Evolutionary conservation across 2,888 invertebrate genomes (phyloP).

Genomic region (Philopedon plagiatum): DNA sequence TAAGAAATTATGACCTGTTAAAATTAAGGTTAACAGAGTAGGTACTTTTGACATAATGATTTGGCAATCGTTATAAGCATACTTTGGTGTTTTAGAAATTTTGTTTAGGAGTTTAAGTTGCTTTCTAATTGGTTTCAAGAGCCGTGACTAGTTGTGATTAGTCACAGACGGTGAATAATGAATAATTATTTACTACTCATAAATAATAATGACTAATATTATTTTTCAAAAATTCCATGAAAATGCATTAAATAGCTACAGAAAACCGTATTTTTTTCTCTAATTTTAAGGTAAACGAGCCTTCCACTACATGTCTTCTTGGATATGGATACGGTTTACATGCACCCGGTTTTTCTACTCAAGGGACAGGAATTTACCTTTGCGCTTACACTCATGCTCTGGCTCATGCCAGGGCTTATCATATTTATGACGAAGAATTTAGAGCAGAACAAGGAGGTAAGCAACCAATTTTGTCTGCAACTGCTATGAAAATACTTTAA

Average conservation of each 20-base stretch:
- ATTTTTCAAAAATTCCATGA: not conserved
- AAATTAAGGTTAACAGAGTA: no score
- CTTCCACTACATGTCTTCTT: constrained; percentile 3
- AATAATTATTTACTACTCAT: no score
- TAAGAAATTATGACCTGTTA: no score
- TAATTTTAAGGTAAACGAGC: constrained; percentile 15
- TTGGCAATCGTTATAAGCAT: no score
- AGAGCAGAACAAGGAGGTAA: constrained; percentile 71
- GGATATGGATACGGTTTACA: constrained; percentile 23
- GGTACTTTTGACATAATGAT: no score
- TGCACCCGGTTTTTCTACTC: constrained; percentile 23
- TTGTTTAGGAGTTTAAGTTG: no score
- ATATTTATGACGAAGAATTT: constrained; percentile 75
- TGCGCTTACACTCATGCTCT: constrained; percentile 77
- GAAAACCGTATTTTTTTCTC: not conserved
- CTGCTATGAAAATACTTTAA: no score
- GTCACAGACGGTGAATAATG: no score
- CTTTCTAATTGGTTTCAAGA: no score
- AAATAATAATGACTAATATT: no score
- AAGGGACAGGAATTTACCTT: constrained; percentile 67
- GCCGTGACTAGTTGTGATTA: no score
- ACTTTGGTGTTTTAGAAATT: no score
- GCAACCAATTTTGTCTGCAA: not conserved
- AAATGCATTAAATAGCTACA: not conserved
- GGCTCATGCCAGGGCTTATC: constrained; percentile 78